phyloP scores from a whole-genome alignment of 2,888 invertebrate species.

The Hirtodrosophila trivittata region DNA sequence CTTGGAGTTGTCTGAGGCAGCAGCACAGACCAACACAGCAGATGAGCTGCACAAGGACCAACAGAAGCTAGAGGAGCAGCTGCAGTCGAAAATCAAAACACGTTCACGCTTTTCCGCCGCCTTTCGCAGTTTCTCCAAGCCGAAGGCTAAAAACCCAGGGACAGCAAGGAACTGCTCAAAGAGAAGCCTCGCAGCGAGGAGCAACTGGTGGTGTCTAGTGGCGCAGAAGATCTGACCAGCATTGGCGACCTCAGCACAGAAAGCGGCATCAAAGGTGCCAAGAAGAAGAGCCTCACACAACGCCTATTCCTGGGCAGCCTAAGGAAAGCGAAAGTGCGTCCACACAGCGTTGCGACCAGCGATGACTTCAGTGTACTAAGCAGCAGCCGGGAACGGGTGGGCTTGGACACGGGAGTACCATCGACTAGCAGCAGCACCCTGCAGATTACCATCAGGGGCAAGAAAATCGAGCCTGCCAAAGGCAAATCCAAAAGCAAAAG shows the following conservation, averaged over 20 bases:
- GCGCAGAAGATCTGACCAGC: constrained; percentile 46
- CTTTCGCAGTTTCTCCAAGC: constrained; percentile 78
- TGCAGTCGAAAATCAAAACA: constrained; percentile 69
- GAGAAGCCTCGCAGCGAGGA: constrained; percentile 33
- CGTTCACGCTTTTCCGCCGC: constrained; percentile 82
- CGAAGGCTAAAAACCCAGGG: constrained; percentile 65
- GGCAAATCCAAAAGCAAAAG: constrained; percentile 19
- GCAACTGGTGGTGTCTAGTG: constrained; percentile 17
- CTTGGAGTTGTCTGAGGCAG: neutral
- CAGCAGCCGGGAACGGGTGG: constrained; percentile 49
- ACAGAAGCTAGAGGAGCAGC: constrained; percentile 45
- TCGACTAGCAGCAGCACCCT: constrained; percentile 68
- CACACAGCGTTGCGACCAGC: constrained; percentile 60
- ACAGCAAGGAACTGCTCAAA: constrained; percentile 7
- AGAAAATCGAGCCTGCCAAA: constrained; percentile 75
- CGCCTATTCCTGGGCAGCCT: constrained; percentile 78
- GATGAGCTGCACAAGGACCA: constrained; percentile 28
- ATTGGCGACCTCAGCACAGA: constrained; percentile 39
- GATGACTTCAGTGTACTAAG: constrained; percentile 60
- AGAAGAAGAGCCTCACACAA: constrained; percentile 77
- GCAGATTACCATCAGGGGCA: constrained; percentile 82
- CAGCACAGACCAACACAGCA: constrained; percentile 39
- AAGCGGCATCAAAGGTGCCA: constrained; percentile 49
- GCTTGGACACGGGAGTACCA: constrained; percentile 26
- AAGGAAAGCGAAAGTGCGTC: constrained; percentile 71